Conservation (phyloP, 2,797 vertebrate species). For the Chanos chanos region DNA sequence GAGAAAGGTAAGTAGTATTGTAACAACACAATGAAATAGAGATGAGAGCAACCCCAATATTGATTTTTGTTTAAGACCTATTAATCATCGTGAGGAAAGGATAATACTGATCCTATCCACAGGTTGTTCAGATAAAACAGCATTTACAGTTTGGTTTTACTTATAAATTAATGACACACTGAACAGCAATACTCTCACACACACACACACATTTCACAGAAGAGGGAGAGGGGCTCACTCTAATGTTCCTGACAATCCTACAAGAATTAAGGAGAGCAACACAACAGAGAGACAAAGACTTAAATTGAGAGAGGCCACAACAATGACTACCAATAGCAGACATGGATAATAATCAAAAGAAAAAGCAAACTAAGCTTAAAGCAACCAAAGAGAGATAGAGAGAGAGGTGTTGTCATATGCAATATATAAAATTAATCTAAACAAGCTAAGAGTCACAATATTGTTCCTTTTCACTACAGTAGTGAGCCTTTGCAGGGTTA, state of each 20-base stretch:
- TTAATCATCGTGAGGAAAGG: not conserved
- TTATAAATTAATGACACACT: conserved; percentile 41
- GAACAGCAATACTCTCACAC: conserved; percentile 30
- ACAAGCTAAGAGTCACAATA: no score
- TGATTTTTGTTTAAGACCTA: not conserved
- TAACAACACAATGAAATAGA: conserved; percentile 4
- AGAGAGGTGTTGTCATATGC: not conserved
- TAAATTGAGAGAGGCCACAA: conserved; percentile 19
- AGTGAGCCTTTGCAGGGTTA: no score
- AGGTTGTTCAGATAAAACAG: conserved; percentile 30
- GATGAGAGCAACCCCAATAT: not conserved
- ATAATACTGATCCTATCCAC: not conserved
- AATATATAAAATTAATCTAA: no score
- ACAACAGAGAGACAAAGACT: conserved; percentile 34
- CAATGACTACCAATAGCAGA: not conserved
- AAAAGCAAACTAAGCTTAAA: not conserved
- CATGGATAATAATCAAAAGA: not conserved
- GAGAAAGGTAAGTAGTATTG: not conserved
- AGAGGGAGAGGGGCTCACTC: conserved; percentile 7
- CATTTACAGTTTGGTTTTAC: conserved; percentile 21
- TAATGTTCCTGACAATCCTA: conserved; percentile 15
- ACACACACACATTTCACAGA: conserved; percentile 25
- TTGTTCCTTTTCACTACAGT: no score
- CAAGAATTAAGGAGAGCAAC: conserved; percentile 14
- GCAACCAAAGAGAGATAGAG: not conserved